Base-by-base conservation (phyloP, 1,140 invertebrate genomes). In the Diploscapter pachys region DNA sequence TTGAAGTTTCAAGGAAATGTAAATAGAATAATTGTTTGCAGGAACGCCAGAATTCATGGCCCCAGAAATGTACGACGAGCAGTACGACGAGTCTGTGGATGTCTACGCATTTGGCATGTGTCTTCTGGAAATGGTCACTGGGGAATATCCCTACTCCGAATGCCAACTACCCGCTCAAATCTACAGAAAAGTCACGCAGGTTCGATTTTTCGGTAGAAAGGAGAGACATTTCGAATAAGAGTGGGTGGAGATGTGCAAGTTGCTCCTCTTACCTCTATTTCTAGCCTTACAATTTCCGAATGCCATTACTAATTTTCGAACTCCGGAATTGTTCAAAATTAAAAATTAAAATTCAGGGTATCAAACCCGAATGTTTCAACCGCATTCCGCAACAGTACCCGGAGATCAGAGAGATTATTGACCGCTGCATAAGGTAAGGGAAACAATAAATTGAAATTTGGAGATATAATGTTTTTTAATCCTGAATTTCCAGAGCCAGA, bases 71-170 rank as follows among this genome's bases (percentile, higher is more conserved):
- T 99, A 98, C 87, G 96, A 99, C 87, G 97, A 99, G 87, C 94
- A 97, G 87, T 99, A 99, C 87, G 96, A 99, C 87, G 97, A 99
- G 88, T 92, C 92, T 66, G 96, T 99, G 31, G 97, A 99, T 87
- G 95, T 99, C 56, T 99, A 99, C 88, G 96, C 96, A 3, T 99
- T 99, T 89, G 97, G 97, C 52, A 99, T 99, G 96, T 99, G 97
- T 88, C 97, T 99, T 93, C 89, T 99, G 81, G 97, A 99, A 89
- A 99, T 99, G 96, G 95, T 96, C 61, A 99, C 97, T n/a, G 95
- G 94, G 53, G 96, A 99, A 88, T 99, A 99, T 90, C 97, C 97
- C 3, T 99, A 99, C 88, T 92, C 93, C 70, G 97, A 99, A 88
- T 99, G 97, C 87, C 92, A 91, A 73, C 95, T 95, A 63, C 95